Base-by-base conservation (phyloP, 2,797 vertebrate species). In the Pogoniulus pusillus region DNA sequence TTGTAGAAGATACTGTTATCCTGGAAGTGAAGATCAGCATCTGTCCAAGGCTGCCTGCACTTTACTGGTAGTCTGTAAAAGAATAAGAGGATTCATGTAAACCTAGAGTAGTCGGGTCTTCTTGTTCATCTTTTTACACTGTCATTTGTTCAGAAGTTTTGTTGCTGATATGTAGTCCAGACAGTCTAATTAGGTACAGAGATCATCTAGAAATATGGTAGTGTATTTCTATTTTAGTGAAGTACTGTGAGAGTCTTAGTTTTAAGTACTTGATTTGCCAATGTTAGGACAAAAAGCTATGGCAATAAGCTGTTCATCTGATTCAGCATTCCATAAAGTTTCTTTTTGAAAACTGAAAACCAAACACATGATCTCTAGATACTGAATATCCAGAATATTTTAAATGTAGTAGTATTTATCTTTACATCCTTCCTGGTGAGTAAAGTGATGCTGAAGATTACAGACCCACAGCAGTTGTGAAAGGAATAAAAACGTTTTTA, bases 281-380 rank as follows among this genome's bases (percentile, higher is more conserved):
- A 37, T 63, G 11, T 59, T 82, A 58, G 12, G n/a, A 57, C 4
- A 17, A 30, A 64, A 32, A 64, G 4, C 14, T 29, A 30, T 7
- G 26, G 12, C 41, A 76, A 49, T 60, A 65, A 73, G 39, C 24
- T 11, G 15, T 39, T 91, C 35, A n/a, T 55, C n/a, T 51, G 19
- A 37, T 63, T 79, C 7, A 75, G 14, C 27, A 72, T 74, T 80
- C 75, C 43, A 78, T 34, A 14, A 72, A 54, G 18, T 49, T 68
- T 74, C 19, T 49, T 81, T 80, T 29, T 45, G 45, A 83, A 34
- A 90, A 81, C 35, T 3, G 55, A 57, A 87, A 69, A 60, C n/a
- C 2, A 49, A 22, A 6, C 1, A 4, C 20, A 18, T 2, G 1
- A 34, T 32, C 3, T 15, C 4, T 53, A 79, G 54, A 53, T 13